Conservation (phyloP, 2,113 vertebrate genomes). For the Chaenocephalus aceratus region DNA sequence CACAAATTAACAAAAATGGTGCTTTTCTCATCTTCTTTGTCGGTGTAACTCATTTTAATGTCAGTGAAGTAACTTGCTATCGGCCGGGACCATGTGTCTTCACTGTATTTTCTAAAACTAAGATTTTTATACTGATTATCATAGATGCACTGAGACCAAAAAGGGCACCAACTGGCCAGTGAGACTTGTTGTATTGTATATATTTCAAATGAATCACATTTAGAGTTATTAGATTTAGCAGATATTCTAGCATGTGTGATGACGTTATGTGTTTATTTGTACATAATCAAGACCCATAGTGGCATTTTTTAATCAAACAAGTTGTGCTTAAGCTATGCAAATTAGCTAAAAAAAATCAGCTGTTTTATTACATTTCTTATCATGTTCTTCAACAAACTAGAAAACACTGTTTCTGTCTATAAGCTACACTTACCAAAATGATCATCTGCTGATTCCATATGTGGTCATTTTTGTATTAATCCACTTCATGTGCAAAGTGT, state of each 20-base stretch:
- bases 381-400: conserved; percentile 35
- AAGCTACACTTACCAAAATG: conserved; percentile 26
- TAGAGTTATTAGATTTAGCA: not conserved
- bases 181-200: conserved; percentile 42
- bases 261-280: conserved; percentile 18
- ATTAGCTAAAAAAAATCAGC: conserved; percentile 3
- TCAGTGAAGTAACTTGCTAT: conserved; percentile 12
- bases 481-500: conserved; percentile 39
- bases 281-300: conserved; percentile 28
- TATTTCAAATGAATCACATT: conserved; percentile 36
- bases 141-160: conserved; percentile 58
- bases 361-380: conserved; percentile 20
- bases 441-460: conserved; percentile 31
- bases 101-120: not conserved
- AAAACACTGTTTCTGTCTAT: conserved; percentile 33
- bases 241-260: conserved; percentile 20
- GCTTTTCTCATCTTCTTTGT: conserved; percentile 24
- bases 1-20: not conserved
- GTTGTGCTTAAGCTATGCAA: conserved; percentile 50
- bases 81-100: conserved; percentile 4
- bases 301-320: conserved; percentile 41
- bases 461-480: conserved; percentile 47
- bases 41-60: conserved; percentile 24
- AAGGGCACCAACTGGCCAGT: conserved; percentile 39
- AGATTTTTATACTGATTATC: conserved; percentile 42